Evolutionary conservation across 2,888 invertebrate genomes (phyloP), one percentile per base, ranked within the genome.

Genomic region (Omphaloscelis lunosa): DNA sequence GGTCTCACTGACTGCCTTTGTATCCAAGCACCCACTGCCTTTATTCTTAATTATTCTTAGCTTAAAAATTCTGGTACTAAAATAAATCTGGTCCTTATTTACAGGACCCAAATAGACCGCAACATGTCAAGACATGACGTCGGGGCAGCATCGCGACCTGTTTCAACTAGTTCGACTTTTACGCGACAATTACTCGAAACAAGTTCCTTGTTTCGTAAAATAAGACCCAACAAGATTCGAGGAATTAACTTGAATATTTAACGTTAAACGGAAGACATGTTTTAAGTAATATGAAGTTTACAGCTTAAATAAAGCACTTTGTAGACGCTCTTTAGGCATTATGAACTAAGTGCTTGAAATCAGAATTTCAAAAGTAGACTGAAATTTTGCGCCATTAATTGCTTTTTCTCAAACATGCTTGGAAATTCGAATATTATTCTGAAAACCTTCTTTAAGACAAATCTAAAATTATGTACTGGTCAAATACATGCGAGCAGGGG

Each of bases 121-220:
- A 78, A 67, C 74, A 68, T 76, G 61, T 85, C 72, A 79, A 74
- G 72, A 68, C 59, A 68, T 45, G 39, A 39, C 51, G 27, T 48
- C n/a, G 58, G 58, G 48, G 75, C 45, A n/a, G 2, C 53, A 53
- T 67, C 45, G 41, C 66, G 20, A 68, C 83, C 72, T 80, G 75
- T 83, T 79, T 69, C 68, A 72, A 75, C 72, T 67, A 88, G 77
- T 88, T 75, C 48, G 59, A 78, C 65, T 78, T 86, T 83, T 59
- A 77, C 51, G 63, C 34, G 75, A 77, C 73, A 83, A 77, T 87
- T 77, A 80, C 83, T 59, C 11, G 34, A 51, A 77, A 76, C 73
- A 76, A 79, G 73, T 72, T 73, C 61, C 61, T 74, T 79, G 71
- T 80, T 66, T 8, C 71, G 45, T 48, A 68, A 77, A 75, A 76